Evolutionary conservation across 2,797 vertebrate species (phyloP), one percentile per base, ranked within the genome.

Genomic region (Staurois parvus): DNA sequence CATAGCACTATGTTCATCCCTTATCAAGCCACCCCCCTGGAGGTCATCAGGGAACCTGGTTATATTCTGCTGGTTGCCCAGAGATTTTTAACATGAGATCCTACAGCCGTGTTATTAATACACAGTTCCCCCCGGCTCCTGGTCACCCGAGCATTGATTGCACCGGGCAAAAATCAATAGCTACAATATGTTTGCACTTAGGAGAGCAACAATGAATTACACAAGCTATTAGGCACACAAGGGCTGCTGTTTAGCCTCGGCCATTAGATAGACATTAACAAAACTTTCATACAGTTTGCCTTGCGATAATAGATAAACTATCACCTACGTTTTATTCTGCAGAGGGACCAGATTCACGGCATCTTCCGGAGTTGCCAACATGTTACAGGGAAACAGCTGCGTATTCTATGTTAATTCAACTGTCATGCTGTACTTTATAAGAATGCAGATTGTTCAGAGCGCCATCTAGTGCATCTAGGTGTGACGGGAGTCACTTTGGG

Each of bases 121-220:
- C 83, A 84, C 83, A 59, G 13, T 26, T 0, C 37, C 9, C 52
- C 56, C 40, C 85, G 21, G 19, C 0, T 0, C 6, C 66, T 72
- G n/a, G 66, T 59, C 67, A n/a, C 52, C 56, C 83, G 29, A 29
- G 2, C 93, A 93, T 96, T 93, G 93, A 93, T 95, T 93, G 93
- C 92, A 89, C 88, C 86, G 72, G 90, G 32, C 91, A 92, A 96
- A 96, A 95, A 96, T 96, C 95, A 96, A 96, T 96, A 96, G 90
- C 90, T 21, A 91, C 95, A 96, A 95, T 95, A 96, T 96, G 96
- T 94, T 91, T 91, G 92, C 94, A 93, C 95, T 95, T 91, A 91
- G 93, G 90, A 90, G 86, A 89, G 76, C 90, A 87, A 92, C 93
- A 91, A 93, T 94, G 90, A 94, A 94, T 95, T 93, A 92, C 91